phyloP scores from a whole-genome alignment of 2,888 invertebrate genomes.

The Chrysotoxum bicinctum region DNA sequence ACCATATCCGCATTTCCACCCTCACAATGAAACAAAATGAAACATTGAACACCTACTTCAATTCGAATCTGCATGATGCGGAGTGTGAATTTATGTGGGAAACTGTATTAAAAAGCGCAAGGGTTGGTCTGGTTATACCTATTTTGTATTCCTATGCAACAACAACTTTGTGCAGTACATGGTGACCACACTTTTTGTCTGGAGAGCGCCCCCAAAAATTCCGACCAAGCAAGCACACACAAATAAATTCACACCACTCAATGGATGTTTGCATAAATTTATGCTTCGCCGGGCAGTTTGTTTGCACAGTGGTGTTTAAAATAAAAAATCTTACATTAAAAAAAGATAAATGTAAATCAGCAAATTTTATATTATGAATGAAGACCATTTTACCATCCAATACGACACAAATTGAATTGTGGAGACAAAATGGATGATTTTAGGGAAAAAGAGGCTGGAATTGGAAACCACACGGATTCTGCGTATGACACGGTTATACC shows the following conservation, averaged over 20 bases:
- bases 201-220: conserved; percentile 45
- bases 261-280: conserved; percentile 66
- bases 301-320: not conserved
- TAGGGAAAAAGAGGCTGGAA: too few relatives aligned
- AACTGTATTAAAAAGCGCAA: conserved; percentile 74
- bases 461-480: not conserved
- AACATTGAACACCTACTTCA: conserved; percentile 61
- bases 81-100: conserved; percentile 82
- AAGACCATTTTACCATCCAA: not conserved
- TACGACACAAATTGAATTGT: too few relatives aligned
- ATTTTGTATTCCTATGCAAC: not conserved
- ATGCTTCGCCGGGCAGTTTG: conserved; percentile 43
- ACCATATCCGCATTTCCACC: not conserved
- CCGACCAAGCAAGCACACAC: conserved; percentile 34
- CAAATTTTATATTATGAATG: not conserved
- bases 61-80: conserved; percentile 75
- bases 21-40: conserved; percentile 45
- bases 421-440: not conserved
- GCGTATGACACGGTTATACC: not conserved
- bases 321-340: not conserved
- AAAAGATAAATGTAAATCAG: not conserved
- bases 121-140: conserved; percentile 53
- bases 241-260: conserved; percentile 63
- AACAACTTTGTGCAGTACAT: not conserved
- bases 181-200: conserved; percentile 22